Conservation (phyloP, 1,140 invertebrate genomes). For the Andrena cerasifolii region DNA sequence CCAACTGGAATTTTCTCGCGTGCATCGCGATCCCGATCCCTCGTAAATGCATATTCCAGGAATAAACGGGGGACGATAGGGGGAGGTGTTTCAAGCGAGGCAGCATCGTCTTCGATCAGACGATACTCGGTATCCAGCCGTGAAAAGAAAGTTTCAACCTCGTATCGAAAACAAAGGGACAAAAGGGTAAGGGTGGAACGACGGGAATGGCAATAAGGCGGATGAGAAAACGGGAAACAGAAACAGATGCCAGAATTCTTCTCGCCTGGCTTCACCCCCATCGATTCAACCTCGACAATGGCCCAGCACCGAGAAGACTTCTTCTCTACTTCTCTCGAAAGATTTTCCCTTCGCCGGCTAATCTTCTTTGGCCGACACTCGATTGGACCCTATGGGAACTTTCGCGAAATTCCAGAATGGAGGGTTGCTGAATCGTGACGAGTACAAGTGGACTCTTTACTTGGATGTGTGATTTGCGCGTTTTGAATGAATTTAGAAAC, state of each 20-base stretch:
- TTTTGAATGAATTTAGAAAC: background rate
- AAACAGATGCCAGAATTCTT: conserved; percentile 61
- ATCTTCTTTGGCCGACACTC: conserved; percentile 47
- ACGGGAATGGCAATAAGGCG: conserved; percentile 58
- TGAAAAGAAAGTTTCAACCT: conserved; percentile 35
- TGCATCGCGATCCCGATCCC: too few relatives aligned
- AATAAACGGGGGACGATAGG: conserved; percentile 1
- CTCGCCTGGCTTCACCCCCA: conserved; percentile 54
- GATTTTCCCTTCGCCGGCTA: conserved; percentile 30
- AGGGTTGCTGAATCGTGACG: background rate
- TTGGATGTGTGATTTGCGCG: background rate
- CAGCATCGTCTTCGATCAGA: background rate
- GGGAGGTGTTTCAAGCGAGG: background rate
- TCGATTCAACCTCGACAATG: conserved; percentile 57
- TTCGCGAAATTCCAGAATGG: conserved; percentile 8
- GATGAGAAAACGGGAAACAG: conserved; percentile 59
- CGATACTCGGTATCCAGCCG: conserved; percentile 20
- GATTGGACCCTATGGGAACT: conserved; percentile 15
- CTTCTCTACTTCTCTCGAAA: conserved; percentile 23
- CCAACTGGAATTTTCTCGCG: background rate
- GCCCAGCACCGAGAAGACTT: conserved; percentile 15
- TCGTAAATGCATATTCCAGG: conserved; percentile 5
- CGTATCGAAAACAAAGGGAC: conserved; percentile 13
- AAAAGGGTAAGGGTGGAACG: conserved; percentile 28
- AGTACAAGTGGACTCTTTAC: background rate